These are phyloP conservation scores for Spea bombifrons DNA, from an alignment of 2,113 vertebrate species.

Conservation along the genomic window DNA sequence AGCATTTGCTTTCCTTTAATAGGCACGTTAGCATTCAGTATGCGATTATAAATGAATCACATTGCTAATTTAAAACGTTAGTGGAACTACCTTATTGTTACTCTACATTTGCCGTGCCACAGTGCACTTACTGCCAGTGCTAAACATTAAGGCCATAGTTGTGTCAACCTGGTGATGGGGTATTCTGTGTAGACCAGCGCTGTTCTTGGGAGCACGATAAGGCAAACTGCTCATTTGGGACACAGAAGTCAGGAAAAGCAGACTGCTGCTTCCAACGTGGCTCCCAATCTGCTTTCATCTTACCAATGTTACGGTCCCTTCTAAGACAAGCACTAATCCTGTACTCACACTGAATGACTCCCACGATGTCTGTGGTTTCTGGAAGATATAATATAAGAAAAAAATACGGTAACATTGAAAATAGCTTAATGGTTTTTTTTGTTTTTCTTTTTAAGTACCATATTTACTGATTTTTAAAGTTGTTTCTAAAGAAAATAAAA, in stretches of 20 bases:
- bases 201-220: not conserved
- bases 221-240: not conserved
- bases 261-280: not conserved
- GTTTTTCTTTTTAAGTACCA: not conserved
- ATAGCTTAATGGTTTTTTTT: not conserved
- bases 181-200: not conserved
- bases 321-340: not conserved
- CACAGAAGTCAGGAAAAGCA: not conserved
- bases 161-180: not conserved
- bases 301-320: not conserved
- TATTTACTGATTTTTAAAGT: not conserved
- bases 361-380: not conserved
- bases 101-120: too few relatives aligned
- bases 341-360: slow-evolving; percentile 30
- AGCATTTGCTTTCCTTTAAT: too few relatives aligned
- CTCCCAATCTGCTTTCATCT: slow-evolving; percentile 10
- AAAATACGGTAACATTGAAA: not conserved
- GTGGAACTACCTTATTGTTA: too few relatives aligned
- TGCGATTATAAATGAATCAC: too few relatives aligned
- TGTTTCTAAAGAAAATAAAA: not conserved
- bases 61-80: too few relatives aligned
- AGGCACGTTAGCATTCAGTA: too few relatives aligned
- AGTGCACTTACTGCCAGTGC: too few relatives aligned
- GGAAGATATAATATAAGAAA: not conserved
- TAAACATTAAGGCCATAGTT: too few relatives aligned